A percentile compares a stretch with the other conserved stretches of the same genome.
phyloP scores from a whole-genome alignment of 1,140 invertebrate genomes.

The Sarcophaga peregrina region DNA sequence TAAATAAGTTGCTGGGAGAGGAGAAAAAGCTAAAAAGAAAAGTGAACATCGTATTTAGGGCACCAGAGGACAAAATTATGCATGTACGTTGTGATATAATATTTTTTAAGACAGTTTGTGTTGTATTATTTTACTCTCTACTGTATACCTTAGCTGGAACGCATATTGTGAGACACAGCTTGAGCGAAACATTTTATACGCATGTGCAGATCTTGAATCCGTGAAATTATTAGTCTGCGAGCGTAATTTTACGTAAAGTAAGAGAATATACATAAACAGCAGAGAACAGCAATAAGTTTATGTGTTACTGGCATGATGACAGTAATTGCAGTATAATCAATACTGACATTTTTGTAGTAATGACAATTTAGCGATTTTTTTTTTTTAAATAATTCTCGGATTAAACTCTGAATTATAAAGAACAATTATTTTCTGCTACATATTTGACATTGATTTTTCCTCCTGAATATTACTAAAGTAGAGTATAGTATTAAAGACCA shows the following conservation, averaged over 20 bases:
- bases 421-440: too few species aligned
- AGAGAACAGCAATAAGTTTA: conserved; percentile 23
- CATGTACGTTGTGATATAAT: too few species aligned
- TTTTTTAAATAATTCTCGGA: neutral
- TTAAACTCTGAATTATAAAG: too few species aligned
- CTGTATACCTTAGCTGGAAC: neutral
- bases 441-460: too few species aligned
- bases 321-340: conserved; percentile 31
- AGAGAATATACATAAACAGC: neutral
- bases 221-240: conserved; percentile 6
- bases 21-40: too few species aligned
- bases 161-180: neutral
- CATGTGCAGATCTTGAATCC: neutral
- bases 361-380: conserved; percentile 3
- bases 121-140: neutral
- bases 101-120: too few species aligned
- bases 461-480: too few species aligned
- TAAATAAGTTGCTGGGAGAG: too few species aligned
- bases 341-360: neutral
- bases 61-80: neutral
- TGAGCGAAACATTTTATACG: neutral
- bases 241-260: neutral
- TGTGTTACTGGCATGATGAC: conserved; percentile 37
- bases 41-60: too few species aligned
- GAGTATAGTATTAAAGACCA: too few species aligned